These are phyloP conservation scores for Thamnophis sirtalis DNA, from an alignment of 2,113 vertebrate species.

Conservation along the genomic window DNA sequence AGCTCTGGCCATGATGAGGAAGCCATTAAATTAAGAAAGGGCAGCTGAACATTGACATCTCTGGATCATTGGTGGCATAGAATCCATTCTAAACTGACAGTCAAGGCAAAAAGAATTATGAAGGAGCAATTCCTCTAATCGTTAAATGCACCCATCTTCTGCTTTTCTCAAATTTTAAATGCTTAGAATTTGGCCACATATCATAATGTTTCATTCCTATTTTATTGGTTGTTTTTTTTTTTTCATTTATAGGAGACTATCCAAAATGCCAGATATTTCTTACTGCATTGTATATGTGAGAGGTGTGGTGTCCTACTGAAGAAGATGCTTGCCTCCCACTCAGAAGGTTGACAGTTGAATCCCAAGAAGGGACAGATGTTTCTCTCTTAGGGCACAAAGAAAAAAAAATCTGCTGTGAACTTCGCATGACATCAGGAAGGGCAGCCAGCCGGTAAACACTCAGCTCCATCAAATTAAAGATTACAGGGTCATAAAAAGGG, in stretches of 20 bases:
- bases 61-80: accelerated
- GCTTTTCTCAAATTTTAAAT: neutral
- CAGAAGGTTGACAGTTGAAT: too few relatives aligned
- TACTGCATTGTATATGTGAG: neutral
- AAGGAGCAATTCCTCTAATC: neutral
- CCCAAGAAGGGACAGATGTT: too few relatives aligned
- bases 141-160: neutral
- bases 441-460: too few relatives aligned
- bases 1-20: neutral
- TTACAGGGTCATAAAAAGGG: too few relatives aligned
- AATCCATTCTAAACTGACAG: neutral
- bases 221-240: neutral
- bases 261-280: neutral
- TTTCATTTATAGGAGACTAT: neutral
- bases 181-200: neutral
- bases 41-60: accelerated
- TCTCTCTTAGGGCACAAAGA: too few relatives aligned
- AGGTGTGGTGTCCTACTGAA: too few relatives aligned
- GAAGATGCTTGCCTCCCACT: too few relatives aligned
- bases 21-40: constrained; percentile 5
- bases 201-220: neutral
- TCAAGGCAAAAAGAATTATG: neutral
- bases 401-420: too few relatives aligned
- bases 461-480: too few relatives aligned
- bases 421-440: too few relatives aligned